These are phyloP conservation scores for Apteryx owenii DNA, from an alignment of 2,113 vertebrate species.

Conservation along the genomic window DNA sequence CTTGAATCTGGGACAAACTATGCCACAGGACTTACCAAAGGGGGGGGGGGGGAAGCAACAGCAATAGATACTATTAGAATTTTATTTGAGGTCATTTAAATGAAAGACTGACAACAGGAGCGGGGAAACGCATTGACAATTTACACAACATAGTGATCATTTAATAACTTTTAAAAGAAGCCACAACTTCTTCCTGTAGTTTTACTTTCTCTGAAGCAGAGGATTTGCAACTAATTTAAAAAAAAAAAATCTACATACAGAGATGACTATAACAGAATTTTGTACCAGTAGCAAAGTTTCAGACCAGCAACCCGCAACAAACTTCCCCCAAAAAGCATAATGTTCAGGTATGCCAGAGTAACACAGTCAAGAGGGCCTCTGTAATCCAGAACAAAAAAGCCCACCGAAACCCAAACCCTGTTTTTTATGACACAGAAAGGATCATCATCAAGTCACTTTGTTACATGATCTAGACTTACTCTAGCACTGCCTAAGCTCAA, in stretches of 20 bases:
- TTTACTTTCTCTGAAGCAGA: not conserved
- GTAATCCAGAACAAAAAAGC: not conserved
- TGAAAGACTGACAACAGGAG: not conserved
- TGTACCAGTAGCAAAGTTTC: not conserved
- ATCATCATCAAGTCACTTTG: not conserved
- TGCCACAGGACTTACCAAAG: not conserved
- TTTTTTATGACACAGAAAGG: not conserved
- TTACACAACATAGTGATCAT: not conserved
- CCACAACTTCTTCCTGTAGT: not conserved
- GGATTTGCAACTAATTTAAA: not conserved
- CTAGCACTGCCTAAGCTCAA: not conserved
- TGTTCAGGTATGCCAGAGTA: not conserved
- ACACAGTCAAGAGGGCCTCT: not conserved
- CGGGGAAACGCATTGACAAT: not conserved
- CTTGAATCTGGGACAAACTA: not conserved
- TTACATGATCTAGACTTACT: not conserved
- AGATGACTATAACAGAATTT: not conserved
- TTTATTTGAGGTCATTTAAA: no score
- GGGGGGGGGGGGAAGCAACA: not conserved
- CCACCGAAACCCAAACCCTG: not conserved
- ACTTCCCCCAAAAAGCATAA: not conserved
- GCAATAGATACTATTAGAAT: not conserved
- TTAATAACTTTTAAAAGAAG: not conserved
- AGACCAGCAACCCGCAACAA: not conserved
- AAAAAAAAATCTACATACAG: not conserved